Percentiles rank a stretch among this genome's conserved stretches.
phyloP scores from a whole-genome alignment of 2,888 invertebrate genomes.

The Drosophila borborema region DNA sequence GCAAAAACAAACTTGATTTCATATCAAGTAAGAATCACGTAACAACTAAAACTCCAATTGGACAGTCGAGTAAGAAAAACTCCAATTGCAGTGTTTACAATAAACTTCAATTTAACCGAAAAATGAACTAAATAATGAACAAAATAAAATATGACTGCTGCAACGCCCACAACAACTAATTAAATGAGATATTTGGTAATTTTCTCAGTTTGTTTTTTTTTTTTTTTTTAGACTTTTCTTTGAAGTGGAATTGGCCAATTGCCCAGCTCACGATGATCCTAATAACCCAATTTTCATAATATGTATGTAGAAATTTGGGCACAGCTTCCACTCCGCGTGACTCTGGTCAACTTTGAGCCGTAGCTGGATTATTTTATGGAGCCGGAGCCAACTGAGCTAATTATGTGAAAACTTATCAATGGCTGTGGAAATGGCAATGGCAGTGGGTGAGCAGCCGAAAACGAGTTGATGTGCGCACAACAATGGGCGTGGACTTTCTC shows the following conservation, averaged over 20 bases:
- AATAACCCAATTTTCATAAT: constrained; percentile 7
- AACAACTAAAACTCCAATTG: not conserved
- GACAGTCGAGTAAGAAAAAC: rapidly evolving
- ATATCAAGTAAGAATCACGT: not conserved
- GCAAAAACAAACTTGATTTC: no score
- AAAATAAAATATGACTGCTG: not conserved
- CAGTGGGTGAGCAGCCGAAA: constrained; percentile 50
- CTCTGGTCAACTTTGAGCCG: constrained; percentile 39
- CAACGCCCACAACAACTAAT: not conserved
- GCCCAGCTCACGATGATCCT: not conserved
- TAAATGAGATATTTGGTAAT: not conserved
- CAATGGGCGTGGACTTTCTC: constrained; percentile 71
- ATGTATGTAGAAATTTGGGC: not conserved
- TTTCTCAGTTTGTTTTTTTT: no score
- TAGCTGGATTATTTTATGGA: constrained; percentile 10
- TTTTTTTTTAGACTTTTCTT: not conserved
- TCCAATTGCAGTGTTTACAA: not conserved
- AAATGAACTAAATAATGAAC: not conserved
- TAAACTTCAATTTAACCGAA: no score
- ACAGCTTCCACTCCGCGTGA: constrained; percentile 5
- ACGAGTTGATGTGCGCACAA: constrained; percentile 40
- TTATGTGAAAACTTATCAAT: constrained; percentile 68
- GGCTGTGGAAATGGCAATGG: constrained; percentile 19
- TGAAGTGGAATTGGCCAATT: not conserved
- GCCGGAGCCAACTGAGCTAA: constrained; percentile 50